A percentile compares a stretch with the other conserved stretches of the same genome.
Conservation (phyloP, 2,888 invertebrate genomes). For the Diabrotica balteata region DNA sequence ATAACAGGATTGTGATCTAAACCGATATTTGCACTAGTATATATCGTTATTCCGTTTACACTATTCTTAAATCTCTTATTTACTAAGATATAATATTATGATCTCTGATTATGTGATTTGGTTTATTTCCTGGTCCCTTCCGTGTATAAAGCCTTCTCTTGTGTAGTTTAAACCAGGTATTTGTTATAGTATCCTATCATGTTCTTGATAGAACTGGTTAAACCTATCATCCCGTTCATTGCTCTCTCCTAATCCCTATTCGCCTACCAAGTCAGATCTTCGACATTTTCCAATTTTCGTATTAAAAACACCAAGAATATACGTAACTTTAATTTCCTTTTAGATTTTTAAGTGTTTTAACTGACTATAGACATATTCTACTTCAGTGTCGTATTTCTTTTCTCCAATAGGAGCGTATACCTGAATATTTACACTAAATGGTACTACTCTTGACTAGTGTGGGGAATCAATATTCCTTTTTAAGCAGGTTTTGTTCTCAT, state of each 20-base stretch:
- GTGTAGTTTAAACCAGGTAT: slow-evolving; percentile 38
- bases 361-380: too few species aligned
- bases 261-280: background rate
- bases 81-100: slow-evolving; percentile 38
- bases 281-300: background rate
- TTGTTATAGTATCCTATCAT: slow-evolving; percentile 34
- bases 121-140: slow-evolving; percentile 30
- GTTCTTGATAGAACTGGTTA: slow-evolving; percentile 33
- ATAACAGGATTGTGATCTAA: slow-evolving; percentile 39
- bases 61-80: slow-evolving; percentile 37
- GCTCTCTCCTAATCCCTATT: background rate
- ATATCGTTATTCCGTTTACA: slow-evolving; percentile 33
- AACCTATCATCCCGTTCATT: slow-evolving; percentile 15
- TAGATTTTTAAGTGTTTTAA: too few species aligned
- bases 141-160: slow-evolving; percentile 38
- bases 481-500: too few species aligned
- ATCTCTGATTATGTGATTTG: slow-evolving; percentile 26
- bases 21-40: slow-evolving; percentile 32
- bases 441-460: too few species aligned
- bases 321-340: too few species aligned
- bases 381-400: too few species aligned
- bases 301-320: too few species aligned
- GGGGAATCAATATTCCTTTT: too few species aligned
- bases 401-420: too few species aligned
- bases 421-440: too few species aligned